phyloP scores from a whole-genome alignment of 2,113 vertebrate species.

The Phyllostomus hastatus region DNA sequence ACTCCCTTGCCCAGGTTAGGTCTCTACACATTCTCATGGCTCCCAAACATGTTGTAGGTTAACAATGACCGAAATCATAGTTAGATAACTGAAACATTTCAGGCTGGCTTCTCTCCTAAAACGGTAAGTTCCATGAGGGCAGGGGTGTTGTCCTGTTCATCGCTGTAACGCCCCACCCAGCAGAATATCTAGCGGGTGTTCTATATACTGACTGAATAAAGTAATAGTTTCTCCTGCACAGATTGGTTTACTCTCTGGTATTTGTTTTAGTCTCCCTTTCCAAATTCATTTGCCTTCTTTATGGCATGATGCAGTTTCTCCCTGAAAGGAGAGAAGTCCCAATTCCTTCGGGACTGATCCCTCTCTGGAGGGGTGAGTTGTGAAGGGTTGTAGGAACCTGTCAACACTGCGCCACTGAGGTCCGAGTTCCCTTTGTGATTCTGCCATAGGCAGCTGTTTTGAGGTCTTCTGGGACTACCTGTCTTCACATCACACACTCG shows the following conservation, averaged over 20 bases:
- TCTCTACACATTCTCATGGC: background rate
- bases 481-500: rapidly evolving
- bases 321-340: background rate
- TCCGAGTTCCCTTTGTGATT: background rate
- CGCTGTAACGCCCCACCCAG: background rate
- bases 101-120: background rate
- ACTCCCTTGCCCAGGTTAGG: background rate
- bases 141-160: background rate
- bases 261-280: background rate
- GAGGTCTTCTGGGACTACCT: background rate
- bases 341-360: background rate
- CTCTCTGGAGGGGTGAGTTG: background rate
- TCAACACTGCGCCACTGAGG: too few species aligned
- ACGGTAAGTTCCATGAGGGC: background rate
- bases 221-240: background rate
- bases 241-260: background rate
- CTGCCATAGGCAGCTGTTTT: background rate
- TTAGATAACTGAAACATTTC: background rate
- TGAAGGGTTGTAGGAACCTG: background rate
- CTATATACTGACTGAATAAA: background rate
- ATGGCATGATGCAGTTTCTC: background rate
- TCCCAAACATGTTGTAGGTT: background rate
- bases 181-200: background rate
- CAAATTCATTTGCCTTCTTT: background rate
- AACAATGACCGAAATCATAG: background rate